Base-by-base conservation (phyloP, 2,797 vertebrate species). In the Crocodylus rhombifer region DNA sequence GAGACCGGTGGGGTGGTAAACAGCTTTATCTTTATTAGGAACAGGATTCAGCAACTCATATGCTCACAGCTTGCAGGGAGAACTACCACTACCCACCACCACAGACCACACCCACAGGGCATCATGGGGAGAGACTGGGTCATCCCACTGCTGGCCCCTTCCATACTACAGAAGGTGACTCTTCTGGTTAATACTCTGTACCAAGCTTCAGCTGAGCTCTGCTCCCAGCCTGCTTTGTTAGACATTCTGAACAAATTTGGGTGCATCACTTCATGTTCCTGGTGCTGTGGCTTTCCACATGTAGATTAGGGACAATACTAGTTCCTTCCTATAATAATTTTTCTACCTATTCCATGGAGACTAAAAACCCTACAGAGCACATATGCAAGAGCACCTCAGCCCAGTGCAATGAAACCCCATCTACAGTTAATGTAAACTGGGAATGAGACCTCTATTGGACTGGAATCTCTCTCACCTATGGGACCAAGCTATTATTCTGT, bases 341-440 rank as follows among this genome's bases (percentile, higher is more conserved):
- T 81, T 89, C n/a, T 30, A n/a, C 5, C 33, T 23, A 7, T 33
- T 42, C 30, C 42, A 51, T 73, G 69, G 42, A 42, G 42, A 16
- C 69, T 73, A 14, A 23, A 42, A 71, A 36, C 30, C 15, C 67
- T 71, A 18, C 23, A 51, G 36, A 51, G 36, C 69, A 73, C 23
- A 51, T 33, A 51, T 73, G 69, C 42, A 51, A 51, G 42, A 51
- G 1, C 10, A 51, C 10, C 61, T 78, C 28, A 8, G 3, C 7
- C 2, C 3, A 67, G 12, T 2, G 17, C 0, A 0, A 2, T 0
- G 5, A 4, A 86, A 9, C 14, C 25, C 8, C 5, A 21, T 2
- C 9, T 7, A 28, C 5, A n/a, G 9, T 60, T 0, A 77, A 62
- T 3, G 11, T 14, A 4, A 13, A 7, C 7, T 77, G 42, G 51